Base-by-base conservation (phyloP, 2,113 vertebrate species). In the Salminus brasiliensis region DNA sequence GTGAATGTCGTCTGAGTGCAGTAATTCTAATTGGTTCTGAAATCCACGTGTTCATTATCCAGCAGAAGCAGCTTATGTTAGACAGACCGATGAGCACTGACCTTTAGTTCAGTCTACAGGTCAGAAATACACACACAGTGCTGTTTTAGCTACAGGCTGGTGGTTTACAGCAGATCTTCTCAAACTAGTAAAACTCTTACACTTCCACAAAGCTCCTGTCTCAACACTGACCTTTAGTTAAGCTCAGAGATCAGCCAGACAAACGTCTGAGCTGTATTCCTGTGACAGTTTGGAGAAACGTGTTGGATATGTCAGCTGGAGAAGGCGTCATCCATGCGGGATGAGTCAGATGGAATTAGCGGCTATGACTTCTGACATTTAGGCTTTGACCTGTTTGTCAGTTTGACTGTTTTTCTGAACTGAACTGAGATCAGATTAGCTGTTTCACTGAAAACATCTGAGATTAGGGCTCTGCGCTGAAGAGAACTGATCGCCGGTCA, bases 141-240 rank as follows among this genome's bases (percentile, higher is more conserved):
- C n/a, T n/a, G n/a, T n/a, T n/a, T n/a, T n/a, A n/a, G n/a, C n/a
- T n/a, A n/a, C n/a, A n/a, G n/a, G n/a, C n/a, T n/a, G n/a, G n/a
- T n/a, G n/a, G n/a, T n/a, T n/a, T n/a, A n/a, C n/a, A n/a, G n/a
- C 39, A 41, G 39, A 41, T 4, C 39, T 41, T n/a, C n/a, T n/a
- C n/a, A n/a, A n/a, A n/a, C n/a, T n/a, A n/a, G n/a, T n/a, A n/a
- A n/a, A n/a, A n/a, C n/a, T 23, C 29, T 29, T 18, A 41, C 25
- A n/a, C 21, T 47, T 34, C 29, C 12, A 30, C 15, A 32, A 32
- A 62, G 59, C 30, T 45, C 4, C 13, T 1, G 55, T 57, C 41
- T 75, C 41, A 66, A 34, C 27, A 13, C 41, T 70, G 81, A 74
- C 76, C 70, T 75, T 68, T 80, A 27, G 4, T 68, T 25, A 60